Evolutionary conservation across 2,888 invertebrate species (phyloP).

Genomic region (Hydraecia micacea): DNA sequence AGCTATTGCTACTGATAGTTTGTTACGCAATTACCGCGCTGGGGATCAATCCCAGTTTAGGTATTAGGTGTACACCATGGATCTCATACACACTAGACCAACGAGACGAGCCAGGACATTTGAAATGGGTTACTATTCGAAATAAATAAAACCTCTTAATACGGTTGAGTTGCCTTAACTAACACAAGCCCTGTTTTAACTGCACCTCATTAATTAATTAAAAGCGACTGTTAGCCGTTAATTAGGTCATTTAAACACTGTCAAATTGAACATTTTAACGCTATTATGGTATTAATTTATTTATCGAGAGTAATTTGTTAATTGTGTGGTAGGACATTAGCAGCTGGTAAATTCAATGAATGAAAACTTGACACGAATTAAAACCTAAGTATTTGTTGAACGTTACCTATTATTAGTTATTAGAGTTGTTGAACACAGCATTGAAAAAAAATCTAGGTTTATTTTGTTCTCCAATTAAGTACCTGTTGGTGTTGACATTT

Average conservation of each 20-base stretch:
- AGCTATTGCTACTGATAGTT: too few species aligned
- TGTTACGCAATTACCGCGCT: too few species aligned
- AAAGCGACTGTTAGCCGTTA: conserved; percentile 15
- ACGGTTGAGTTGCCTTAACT: background rate
- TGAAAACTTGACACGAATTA: background rate
- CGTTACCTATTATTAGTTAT: too few species aligned
- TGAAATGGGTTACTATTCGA: background rate
- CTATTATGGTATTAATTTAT: conserved; percentile 9
- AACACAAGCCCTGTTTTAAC: conserved; percentile 1
- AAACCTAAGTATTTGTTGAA: background rate
- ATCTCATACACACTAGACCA: background rate
- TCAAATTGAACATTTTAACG: conserved; percentile 31
- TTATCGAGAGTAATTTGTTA: background rate
- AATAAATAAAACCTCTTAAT: too few species aligned
- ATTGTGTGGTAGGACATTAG: background rate
- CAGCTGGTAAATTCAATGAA: background rate
- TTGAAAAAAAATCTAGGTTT: background rate
- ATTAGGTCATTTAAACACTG: conserved; percentile 45
- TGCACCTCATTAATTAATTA: conserved; percentile 39
- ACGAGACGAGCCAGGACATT: background rate
- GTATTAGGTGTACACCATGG: too few species aligned
- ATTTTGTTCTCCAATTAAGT: background rate
- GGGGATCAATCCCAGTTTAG: background rate
- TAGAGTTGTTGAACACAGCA: background rate
- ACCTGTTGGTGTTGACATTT: background rate